Conservation (phyloP, 2,797 vertebrate species). For the Melanotaenia pygmaea region DNA sequence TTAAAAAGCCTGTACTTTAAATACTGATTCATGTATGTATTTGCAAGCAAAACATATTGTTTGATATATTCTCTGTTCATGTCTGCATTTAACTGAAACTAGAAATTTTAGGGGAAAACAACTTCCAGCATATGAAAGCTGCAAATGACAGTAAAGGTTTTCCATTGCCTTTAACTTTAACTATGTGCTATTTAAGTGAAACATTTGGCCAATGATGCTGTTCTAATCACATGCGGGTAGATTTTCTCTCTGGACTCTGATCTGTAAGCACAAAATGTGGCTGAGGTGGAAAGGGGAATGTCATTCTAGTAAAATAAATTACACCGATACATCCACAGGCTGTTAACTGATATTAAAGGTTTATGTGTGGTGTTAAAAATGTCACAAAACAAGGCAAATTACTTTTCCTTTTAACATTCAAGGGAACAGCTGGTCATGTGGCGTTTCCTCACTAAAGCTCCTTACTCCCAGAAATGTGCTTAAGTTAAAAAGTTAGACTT, state of each 20-base stretch:
- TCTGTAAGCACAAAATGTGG: slow-evolving; percentile 39
- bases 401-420: slow-evolving; percentile 3
- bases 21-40: not conserved
- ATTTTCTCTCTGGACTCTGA: slow-evolving; percentile 52
- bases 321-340: slow-evolving; percentile 10
- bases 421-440: not conserved
- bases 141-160: slow-evolving; percentile 32
- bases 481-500: not conserved
- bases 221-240: slow-evolving; percentile 62
- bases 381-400: slow-evolving; percentile 23
- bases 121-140: slow-evolving; percentile 24
- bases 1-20: not conserved
- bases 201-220: slow-evolving; percentile 59
- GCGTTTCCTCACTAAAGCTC: not conserved
- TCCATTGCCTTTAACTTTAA: slow-evolving; percentile 43
- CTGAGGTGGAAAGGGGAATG: slow-evolving; percentile 17
- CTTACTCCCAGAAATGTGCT: not conserved
- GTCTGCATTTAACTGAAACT: not conserved
- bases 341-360: slow-evolving; percentile 39
- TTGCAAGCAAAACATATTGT: not conserved
- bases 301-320: slow-evolving; percentile 38
- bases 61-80: not conserved
- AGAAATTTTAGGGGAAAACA: slow-evolving; percentile 2
- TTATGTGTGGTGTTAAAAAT: slow-evolving; percentile 27
- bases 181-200: slow-evolving; percentile 64